phyloP scores from a whole-genome alignment of 2,113 vertebrate species.

The Mesitornis unicolor region DNA sequence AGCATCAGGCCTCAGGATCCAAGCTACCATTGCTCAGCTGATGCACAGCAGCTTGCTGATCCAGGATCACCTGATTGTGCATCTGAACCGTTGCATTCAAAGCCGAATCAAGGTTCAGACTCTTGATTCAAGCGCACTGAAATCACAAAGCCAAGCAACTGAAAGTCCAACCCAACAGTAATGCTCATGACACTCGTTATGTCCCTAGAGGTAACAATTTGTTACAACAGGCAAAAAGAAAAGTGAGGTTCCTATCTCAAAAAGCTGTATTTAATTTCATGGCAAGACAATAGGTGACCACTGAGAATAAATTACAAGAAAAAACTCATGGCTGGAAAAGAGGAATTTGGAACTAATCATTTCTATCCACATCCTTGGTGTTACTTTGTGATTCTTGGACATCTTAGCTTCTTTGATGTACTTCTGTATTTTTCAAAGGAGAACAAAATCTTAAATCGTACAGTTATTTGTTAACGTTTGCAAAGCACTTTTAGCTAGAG shows the following conservation, averaged over 20 bases:
- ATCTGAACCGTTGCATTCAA: not conserved
- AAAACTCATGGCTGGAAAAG: not conserved
- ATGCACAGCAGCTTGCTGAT: not conserved
- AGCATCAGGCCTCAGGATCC: not conserved
- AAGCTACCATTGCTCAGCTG: not conserved
- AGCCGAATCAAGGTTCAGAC: not conserved
- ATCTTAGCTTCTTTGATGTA: not conserved
- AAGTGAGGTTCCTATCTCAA: not conserved
- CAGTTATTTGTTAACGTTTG: not conserved
- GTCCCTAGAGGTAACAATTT: not conserved
- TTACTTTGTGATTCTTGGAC: not conserved
- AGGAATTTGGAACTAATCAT: not conserved
- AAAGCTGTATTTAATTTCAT: not conserved
- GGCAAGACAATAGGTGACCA: not conserved
- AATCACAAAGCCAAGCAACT: not conserved
- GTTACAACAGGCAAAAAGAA: not conserved
- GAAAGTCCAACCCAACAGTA: not conserved
- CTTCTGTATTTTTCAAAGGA: not conserved
- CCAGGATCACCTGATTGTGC: not conserved
- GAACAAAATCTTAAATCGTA: not conserved
- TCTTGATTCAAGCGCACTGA: not conserved
- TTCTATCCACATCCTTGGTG: not conserved
- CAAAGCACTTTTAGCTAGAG: not conserved
- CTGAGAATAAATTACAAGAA: not conserved
- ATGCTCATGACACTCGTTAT: not conserved